phyloP scores from a whole-genome alignment of 2,888 invertebrate species.

The Mesorhabditis spiculigera region DNA sequence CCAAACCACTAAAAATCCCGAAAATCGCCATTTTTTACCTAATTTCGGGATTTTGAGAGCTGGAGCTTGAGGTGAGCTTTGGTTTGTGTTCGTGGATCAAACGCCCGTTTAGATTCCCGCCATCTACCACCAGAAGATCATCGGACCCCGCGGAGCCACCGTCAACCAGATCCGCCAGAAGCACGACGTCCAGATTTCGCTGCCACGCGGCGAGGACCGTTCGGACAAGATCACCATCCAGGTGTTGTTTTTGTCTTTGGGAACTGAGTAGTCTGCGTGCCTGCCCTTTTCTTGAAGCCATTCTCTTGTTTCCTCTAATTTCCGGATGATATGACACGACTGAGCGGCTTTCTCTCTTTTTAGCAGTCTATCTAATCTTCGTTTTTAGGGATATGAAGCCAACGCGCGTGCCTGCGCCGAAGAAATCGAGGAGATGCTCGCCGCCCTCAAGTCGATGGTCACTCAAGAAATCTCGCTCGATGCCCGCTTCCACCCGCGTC shows the following conservation, averaged over 20 bases:
- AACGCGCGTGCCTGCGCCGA: constrained; percentile 81
- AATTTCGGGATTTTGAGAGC: constrained; percentile 39
- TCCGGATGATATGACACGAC: constrained; percentile 9
- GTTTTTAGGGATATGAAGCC: constrained; percentile 82
- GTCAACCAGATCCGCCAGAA: constrained; percentile 85
- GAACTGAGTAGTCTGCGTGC: not conserved
- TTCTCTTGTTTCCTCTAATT: too few species aligned
- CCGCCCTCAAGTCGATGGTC: constrained; percentile 70
- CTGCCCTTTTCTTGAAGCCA: too few species aligned
- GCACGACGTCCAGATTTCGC: constrained; percentile 85
- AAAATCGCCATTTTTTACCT: too few species aligned
- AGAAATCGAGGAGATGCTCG: constrained; percentile 86
- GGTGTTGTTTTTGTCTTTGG: constrained; percentile 11
- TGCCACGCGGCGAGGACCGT: constrained; percentile 73
- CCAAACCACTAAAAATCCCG: too few species aligned
- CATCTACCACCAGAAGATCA: constrained; percentile 90
- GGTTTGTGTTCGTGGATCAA: constrained; percentile 62
- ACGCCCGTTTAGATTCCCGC: constrained; percentile 84
- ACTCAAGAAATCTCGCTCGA: constrained; percentile 53
- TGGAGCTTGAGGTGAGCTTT: not conserved
- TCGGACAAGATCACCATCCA: constrained; percentile 39
- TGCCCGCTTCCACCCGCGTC: constrained; percentile 50
- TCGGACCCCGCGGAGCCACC: constrained; percentile 82
- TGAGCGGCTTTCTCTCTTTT: not conserved
- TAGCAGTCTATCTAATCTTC: not conserved